These are phyloP conservation scores for Nothocercus julius DNA, from an alignment of 2,113 vertebrate genomes.

Conservation along the genomic window DNA sequence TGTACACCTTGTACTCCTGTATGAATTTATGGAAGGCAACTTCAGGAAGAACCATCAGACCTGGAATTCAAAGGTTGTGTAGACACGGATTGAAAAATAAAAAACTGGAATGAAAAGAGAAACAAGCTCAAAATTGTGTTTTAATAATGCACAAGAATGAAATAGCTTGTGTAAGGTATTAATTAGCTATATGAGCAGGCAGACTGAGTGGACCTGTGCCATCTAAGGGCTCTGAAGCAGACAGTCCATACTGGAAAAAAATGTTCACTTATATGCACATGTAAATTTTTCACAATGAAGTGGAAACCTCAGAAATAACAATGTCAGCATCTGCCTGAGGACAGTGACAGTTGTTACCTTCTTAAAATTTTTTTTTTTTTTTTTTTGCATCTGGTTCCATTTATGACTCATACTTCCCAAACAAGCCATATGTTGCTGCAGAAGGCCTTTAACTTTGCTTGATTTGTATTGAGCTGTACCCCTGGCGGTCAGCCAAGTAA, in stretches of 20 bases:
- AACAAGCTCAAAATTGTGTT: neutral
- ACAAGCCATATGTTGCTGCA: slow-evolving; percentile 73
- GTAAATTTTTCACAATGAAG: neutral
- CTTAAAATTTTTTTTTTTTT: neutral
- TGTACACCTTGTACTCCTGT: neutral
- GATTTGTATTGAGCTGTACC: slow-evolving; percentile 65
- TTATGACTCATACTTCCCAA: slow-evolving; percentile 80
- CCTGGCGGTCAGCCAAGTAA: slow-evolving; percentile 63
- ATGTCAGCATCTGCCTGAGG: slow-evolving; percentile 43
- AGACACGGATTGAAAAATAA: neutral
- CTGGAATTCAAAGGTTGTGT: neutral
- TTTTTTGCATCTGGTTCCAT: slow-evolving; percentile 75
- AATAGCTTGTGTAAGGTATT: neutral
- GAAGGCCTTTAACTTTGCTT: slow-evolving; percentile 68
- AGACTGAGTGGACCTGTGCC: neutral
- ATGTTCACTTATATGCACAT: neutral
- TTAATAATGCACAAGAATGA: neutral
- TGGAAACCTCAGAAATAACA: slow-evolving; percentile 61
- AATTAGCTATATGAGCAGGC: neutral
- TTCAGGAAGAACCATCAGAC: neutral
- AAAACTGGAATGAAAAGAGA: neutral
- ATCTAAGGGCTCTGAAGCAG: neutral
- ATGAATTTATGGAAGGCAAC: neutral
- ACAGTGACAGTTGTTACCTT: slow-evolving; percentile 67
- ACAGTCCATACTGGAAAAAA: neutral